phyloP scores from a whole-genome alignment of 1,140 invertebrate species.

The Delia radicum region DNA sequence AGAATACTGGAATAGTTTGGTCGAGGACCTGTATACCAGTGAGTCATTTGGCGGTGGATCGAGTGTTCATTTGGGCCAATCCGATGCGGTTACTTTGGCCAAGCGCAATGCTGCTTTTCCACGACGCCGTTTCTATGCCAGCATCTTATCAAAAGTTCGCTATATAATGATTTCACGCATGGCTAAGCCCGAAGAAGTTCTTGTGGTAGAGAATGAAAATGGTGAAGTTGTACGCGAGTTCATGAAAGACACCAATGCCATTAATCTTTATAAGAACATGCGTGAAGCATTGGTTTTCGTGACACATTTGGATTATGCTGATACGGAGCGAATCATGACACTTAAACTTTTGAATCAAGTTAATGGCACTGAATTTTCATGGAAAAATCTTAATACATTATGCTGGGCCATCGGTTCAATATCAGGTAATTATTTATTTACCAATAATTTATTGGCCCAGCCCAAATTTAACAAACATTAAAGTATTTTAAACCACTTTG shows the following conservation, averaged over 20 bases:
- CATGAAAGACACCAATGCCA: conserved; percentile 99
- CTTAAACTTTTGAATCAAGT: conserved; percentile 99
- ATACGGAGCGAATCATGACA: conserved; percentile 99
- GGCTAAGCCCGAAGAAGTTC: conserved; percentile 99
- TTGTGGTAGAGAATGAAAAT: conserved; percentile 99
- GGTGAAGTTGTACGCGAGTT: conserved; percentile 99
- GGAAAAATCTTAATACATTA: conserved; percentile 99
- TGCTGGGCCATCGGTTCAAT: conserved; percentile 99
- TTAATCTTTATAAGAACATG: conserved; percentile 99
- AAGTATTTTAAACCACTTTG: no score
- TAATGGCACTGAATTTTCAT: conserved; percentile 98
- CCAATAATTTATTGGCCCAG: no score
- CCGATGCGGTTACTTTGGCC: no score
- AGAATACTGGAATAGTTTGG: conserved; percentile 97
- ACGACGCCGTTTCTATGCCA: conserved; percentile 72
- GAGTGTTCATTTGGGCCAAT: conserved; percentile 43
- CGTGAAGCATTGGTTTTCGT: conserved; percentile 97
- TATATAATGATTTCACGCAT: conserved; percentile 99
- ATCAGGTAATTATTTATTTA: conserved; percentile 78
- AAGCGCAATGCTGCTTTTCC: conserved; percentile 54
- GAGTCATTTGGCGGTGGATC: conserved; percentile 58
- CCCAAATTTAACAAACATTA: no score
- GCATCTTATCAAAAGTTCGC: conserved; percentile 87
- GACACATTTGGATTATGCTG: conserved; percentile 96
- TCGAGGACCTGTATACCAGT: conserved; percentile 87